Evolutionary conservation across 2,888 invertebrate species (phyloP).

Genomic region (Noctua janthe): DNA sequence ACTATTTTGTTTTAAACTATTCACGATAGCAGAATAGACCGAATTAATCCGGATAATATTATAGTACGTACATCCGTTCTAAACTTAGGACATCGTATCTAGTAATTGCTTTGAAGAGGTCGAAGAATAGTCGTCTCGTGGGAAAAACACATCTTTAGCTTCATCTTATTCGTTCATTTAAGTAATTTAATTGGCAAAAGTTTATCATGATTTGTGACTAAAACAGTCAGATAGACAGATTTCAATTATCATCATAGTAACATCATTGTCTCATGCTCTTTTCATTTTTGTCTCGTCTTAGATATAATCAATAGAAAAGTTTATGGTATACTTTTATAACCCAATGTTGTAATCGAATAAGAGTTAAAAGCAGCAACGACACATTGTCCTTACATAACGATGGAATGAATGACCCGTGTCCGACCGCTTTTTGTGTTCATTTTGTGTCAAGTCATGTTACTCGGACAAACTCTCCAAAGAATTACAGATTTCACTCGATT

Average conservation of each 20-base stretch:
- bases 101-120: constrained; percentile 32
- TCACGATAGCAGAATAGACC: background rate
- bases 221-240: background rate
- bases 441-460: constrained; percentile 74
- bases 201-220: background rate
- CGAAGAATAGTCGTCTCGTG: constrained; percentile 25
- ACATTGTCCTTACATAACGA: constrained; percentile 62
- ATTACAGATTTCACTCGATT: constrained; percentile 71
- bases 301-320: background rate
- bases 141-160: constrained; percentile 33
- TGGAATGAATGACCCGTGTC: constrained; percentile 61
- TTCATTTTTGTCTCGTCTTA: background rate
- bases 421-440: constrained; percentile 65
- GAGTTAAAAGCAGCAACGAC: constrained; percentile 58
- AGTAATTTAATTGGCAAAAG: background rate
- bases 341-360: constrained; percentile 47
- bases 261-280: background rate
- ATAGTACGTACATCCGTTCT: constrained; percentile 24
- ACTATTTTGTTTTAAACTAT: background rate
- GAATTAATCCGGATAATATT: constrained; percentile 21
- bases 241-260: background rate
- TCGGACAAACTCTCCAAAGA: constrained; percentile 65
- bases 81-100: constrained; percentile 30
- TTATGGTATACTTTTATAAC: background rate
- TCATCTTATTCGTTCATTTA: background rate